Evolutionary conservation across 2,888 invertebrate genomes (phyloP), one percentile per base, ranked within the genome.

Genomic region (Leptodirus hochenwartii): DNA sequence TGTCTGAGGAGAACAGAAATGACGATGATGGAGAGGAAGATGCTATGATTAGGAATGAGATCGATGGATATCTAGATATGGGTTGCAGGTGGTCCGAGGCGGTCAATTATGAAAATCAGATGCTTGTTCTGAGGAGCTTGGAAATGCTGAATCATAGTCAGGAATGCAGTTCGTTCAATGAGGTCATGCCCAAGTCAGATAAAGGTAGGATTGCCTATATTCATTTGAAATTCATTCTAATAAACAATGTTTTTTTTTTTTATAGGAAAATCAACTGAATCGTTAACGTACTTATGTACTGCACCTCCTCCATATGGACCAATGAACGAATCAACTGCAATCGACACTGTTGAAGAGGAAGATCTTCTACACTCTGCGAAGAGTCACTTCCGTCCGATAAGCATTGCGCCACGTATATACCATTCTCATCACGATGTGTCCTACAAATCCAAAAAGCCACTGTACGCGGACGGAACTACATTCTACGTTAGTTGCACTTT

Each of bases 341-440:
- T n/a, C n/a, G n/a, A n/a, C n/a, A n/a, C n/a, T 4, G 28, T 17
- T 5, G 30, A 20, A n/a, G 32, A 34, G 20, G 80, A 80, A 47
- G 78, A 82, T 53, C 56, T 81, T 40, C 61, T 81, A 36, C 76
- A 75, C 11, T 77, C 84, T 5, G 64, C 72, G 38, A 69, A 71
- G 38, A 84, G 82, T 34, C 85, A 87, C 57, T 85, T 87, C 59
- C 69, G 73, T 40, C 84, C 85, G 10, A 84, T 85, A 42, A 66
- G 69, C 42, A 49, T 46, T 22, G 48, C 46, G 22, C 53, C 52
- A 22, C 50, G 53, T 28, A n/a, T n/a, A n/a, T n/a, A n/a, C n/a
- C n/a, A n/a, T n/a, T n/a, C n/a, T n/a, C 12, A 12, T 4, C 10
- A 14, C 11, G 10, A 2, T 4, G 3, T 12, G 15, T 8, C 4